These are phyloP conservation scores for Cygnus atratus DNA, from an alignment of 2,113 vertebrate species.

Conservation along the genomic window DNA sequence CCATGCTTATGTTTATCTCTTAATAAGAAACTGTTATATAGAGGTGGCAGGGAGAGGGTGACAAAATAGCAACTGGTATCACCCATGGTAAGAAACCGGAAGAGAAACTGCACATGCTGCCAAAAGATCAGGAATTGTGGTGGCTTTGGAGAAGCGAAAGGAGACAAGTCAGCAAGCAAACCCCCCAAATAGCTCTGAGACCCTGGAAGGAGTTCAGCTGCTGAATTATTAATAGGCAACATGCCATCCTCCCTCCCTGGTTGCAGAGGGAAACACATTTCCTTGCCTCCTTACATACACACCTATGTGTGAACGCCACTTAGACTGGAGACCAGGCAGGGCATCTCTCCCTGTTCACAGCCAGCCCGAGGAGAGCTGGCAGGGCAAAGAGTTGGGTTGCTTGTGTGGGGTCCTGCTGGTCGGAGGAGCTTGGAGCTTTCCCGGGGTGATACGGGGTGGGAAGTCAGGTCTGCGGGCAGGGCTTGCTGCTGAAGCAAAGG, in stretches of 20 bases:
- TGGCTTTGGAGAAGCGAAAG: not conserved
- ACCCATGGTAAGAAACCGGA: not conserved
- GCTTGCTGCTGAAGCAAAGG: not conserved
- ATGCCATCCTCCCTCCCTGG: not conserved
- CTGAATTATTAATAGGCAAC: not conserved
- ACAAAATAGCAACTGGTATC: not conserved
- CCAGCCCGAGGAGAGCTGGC: not conserved
- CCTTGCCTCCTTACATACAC: not conserved
- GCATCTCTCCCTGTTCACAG: not conserved
- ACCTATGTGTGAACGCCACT: not conserved
- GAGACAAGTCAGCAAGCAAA: not conserved
- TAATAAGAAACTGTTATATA: not conserved
- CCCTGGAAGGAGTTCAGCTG: not conserved
- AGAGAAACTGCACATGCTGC: not conserved
- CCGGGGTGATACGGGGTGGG: accelerated
- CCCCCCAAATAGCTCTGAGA: not conserved
- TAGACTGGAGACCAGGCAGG: not conserved
- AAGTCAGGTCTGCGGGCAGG: not conserved
- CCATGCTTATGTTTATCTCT: not conserved
- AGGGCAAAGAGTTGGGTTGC: not conserved
- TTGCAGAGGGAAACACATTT: not conserved
- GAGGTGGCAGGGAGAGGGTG: not conserved
- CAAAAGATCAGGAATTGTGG: not conserved
- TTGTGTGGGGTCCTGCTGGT: not conserved
- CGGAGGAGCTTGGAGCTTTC: not conserved